Base-by-base conservation (phyloP, 2,113 vertebrate species). In the Ophiodon elongatus region DNA sequence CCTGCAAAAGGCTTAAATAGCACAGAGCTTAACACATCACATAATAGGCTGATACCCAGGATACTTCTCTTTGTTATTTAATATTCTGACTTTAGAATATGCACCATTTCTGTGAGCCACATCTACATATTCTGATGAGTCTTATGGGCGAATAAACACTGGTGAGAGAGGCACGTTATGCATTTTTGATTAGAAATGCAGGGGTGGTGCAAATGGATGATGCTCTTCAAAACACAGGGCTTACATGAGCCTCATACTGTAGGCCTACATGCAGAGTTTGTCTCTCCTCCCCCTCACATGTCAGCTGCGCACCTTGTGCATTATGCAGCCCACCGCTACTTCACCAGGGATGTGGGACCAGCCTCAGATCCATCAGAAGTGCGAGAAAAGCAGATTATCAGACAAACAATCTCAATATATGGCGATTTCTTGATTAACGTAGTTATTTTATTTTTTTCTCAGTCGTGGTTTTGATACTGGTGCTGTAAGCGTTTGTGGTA, bases 271-370 rank as follows among this genome's bases (percentile, higher is more conserved):
- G 87, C 88, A 92, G 90, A 88, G 88, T 84, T 80, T 76, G 60
- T 80, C 77, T 87, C 88, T 79, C 89, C 91, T 83, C 90, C 87
- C 81, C 43, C 66, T 83, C 88, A 90, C 79, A 90, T 92, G 91
- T 92, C 88, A 92, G 89, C 93, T 93, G 91, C 91, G 91, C 85
- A 94, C 92, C 92, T 94, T 92, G 91, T 92, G 89, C 90, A 92
- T 94, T 91, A 94, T 93, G 92, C 92, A 93, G 91, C 87, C 77
- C 83, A 60, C 68, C 85, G 62, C 73, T 82, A 78, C 88, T 83
- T 89, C 85, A 83, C 47, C 79, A 60, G 77, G 62, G 66, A 85
- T 47, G 13, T 60, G 85, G 60, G 63, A 76, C 63, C 77, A 43
- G 47, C 74, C 64, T 82, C 73, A 39, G 29, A 64, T 33, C 60